Percentiles rank a stretch among this genome's conserved stretches.
Conservation (phyloP, 2,888 invertebrate genomes). For the Dynastes grantii region DNA sequence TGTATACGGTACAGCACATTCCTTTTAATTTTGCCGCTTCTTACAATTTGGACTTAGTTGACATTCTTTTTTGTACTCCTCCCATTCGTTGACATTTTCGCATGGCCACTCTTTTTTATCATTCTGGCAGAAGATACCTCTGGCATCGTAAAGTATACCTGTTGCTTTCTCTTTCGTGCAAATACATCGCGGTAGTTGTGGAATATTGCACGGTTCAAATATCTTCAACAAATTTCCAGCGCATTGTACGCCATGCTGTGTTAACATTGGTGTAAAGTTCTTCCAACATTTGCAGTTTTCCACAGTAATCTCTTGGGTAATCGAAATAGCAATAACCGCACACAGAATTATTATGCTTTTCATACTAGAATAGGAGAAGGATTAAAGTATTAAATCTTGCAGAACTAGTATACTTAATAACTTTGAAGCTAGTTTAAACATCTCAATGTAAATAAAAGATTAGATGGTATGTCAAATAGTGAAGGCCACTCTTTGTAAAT, state of each 20-base stretch:
- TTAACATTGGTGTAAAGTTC: conserved; percentile 62
- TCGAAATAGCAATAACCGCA: background rate
- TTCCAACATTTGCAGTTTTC: conserved; percentile 64
- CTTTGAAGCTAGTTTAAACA: too few relatives aligned
- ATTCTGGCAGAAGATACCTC: background rate
- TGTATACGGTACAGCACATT: too few relatives aligned
- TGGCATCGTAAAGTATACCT: background rate
- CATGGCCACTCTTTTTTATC: conserved; percentile 39
- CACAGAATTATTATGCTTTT: conserved; percentile 22
- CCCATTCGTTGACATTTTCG: conserved; percentile 57
- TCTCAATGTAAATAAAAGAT: too few relatives aligned
- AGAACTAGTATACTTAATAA: too few relatives aligned
- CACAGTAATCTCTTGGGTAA: conserved; percentile 13
- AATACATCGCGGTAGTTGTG: conserved; percentile 62
- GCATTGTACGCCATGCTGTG: conserved; percentile 50
- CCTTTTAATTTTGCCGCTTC: too few relatives aligned
- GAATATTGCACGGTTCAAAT: conserved; percentile 61
- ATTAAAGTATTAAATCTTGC: background rate
- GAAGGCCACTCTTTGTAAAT: too few relatives aligned
- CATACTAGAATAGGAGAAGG: conserved; percentile 41
- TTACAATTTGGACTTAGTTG: too few relatives aligned
- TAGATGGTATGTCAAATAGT: too few relatives aligned
- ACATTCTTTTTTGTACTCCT: conserved; percentile 54
- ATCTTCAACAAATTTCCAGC: conserved; percentile 18
- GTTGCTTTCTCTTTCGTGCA: conserved; percentile 60